These are phyloP conservation scores for Chelmon rostratus DNA, from an alignment of 2,797 vertebrate genomes.

Conservation along the genomic window DNA sequence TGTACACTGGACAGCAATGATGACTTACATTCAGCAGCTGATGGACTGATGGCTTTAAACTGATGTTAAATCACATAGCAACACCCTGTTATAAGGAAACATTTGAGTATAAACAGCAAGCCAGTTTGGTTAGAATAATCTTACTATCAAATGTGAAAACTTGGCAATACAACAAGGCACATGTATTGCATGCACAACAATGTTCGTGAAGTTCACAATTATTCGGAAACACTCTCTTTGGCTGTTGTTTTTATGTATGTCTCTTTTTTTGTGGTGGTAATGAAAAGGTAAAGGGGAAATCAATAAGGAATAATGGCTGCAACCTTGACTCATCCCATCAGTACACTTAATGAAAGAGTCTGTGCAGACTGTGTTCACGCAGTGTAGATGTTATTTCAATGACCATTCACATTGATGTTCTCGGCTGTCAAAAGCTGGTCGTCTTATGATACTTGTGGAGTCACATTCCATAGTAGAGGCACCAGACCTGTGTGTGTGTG, in stretches of 20 bases:
- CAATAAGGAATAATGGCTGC: constrained; percentile 6
- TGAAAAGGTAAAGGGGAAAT: constrained; percentile 17
- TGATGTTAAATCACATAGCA: constrained; percentile 21
- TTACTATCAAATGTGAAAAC: not conserved
- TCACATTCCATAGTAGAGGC: not conserved
- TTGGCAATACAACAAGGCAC: not conserved
- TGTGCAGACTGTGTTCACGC: not conserved
- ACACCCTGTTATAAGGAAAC: constrained; percentile 3
- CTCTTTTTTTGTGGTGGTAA: not conserved
- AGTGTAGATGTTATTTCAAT: not conserved
- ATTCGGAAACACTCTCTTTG: not conserved
- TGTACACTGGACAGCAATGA: constrained; percentile 17
- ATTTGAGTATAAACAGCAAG: not conserved
- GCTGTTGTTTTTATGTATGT: not conserved
- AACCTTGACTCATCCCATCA: not conserved
- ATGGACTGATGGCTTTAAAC: constrained; percentile 22
- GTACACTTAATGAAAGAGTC: not conserved
- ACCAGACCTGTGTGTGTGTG: not conserved
- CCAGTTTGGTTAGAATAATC: constrained; percentile 2
- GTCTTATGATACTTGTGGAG: not conserved
- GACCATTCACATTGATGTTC: not conserved
- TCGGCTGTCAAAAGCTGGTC: constrained; percentile 4
- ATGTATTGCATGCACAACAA: not conserved
- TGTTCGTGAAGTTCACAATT: not conserved
- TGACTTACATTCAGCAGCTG: constrained; percentile 22